Evolutionary conservation across 1,140 invertebrate species (phyloP), one percentile per base, ranked within the genome.

Genomic region (Caerostris darwini): DNA sequence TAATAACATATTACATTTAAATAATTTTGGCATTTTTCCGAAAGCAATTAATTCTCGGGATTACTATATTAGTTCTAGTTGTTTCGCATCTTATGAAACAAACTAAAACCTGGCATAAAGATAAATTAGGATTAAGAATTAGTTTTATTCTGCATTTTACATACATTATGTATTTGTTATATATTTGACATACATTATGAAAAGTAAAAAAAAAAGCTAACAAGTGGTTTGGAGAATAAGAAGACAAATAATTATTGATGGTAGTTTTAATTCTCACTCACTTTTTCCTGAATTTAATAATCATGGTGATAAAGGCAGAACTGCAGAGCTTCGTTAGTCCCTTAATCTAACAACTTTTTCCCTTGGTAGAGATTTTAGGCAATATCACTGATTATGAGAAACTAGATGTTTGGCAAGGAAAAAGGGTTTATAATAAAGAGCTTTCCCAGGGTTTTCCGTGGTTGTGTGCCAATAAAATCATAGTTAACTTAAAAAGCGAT

Each of bases 231-330:
- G 34, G 8, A 91, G 19, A 53, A 59, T 50, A 17, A 58, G 19
- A 91, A 91, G 90, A 82, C 90, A 82, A 91, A 91, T 91, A 91
- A 82, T 71, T 91, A 69, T 10, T 82, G 69, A 83, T 8, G 56
- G 90, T 82, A 91, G 71, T 91, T 91, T 91, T 91, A 91, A 91
- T 91, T 91, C 71, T 82, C 69, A 82, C 77, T 71, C 90, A 58
- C 19, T 58, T 91, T 91, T 91, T 82, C 57, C 17, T 17, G 53
- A 82, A 91, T 91, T 91, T 91, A 91, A 91, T 91, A 82, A 91
- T 83, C 71, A n/a, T 82, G 5, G 19, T 53, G 64, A 91, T 61
- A 82, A 88, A 34, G 59, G 17, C 86, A 10, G 14, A 8, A 8
- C 53, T 53, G 7, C 8, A 19, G 59, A 50, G 61, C 86, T 91